These are phyloP conservation scores for Labroides dimidiatus DNA, from an alignment of 2,797 vertebrate genomes.

Conservation along the genomic window DNA sequence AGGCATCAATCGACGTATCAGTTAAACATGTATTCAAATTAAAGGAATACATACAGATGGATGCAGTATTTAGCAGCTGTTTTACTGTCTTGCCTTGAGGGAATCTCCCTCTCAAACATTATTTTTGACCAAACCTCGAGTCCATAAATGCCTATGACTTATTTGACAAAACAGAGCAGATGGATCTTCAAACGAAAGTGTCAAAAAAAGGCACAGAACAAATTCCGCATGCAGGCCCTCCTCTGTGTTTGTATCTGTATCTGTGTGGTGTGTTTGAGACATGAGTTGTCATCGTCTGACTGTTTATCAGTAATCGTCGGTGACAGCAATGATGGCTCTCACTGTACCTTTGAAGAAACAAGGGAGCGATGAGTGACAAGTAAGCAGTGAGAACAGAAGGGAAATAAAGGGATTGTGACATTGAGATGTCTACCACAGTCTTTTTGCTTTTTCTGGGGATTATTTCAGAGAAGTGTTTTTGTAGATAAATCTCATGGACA, in stretches of 20 bases:
- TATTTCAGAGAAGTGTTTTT: conserved; percentile 10
- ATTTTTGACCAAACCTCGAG: background rate
- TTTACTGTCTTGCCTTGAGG: background rate
- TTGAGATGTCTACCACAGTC: conserved; percentile 15
- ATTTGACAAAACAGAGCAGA: background rate
- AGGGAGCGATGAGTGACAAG: conserved; percentile 19
- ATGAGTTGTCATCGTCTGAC: conserved; percentile 14
- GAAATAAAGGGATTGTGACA: conserved; percentile 24
- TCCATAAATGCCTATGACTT: background rate
- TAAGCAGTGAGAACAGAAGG: conserved; percentile 10
- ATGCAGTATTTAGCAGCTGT: background rate
- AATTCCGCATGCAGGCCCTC: background rate
- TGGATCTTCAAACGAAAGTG: background rate
- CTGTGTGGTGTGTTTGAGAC: background rate
- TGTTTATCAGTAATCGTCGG: conserved; percentile 31
- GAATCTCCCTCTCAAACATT: too few relatives aligned
- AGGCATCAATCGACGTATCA: too few relatives aligned
- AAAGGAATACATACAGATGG: background rate
- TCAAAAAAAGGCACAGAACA: conserved; percentile 1
- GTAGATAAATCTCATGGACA: conserved; percentile 5
- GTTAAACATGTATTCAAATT: background rate
- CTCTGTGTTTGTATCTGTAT: background rate
- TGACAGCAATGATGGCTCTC: conserved; percentile 20
- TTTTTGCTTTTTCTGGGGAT: conserved; percentile 16
- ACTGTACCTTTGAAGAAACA: conserved; percentile 35